Conservation (phyloP, 2,113 vertebrate genomes). For the Oncorhynchus tshawytscha region DNA sequence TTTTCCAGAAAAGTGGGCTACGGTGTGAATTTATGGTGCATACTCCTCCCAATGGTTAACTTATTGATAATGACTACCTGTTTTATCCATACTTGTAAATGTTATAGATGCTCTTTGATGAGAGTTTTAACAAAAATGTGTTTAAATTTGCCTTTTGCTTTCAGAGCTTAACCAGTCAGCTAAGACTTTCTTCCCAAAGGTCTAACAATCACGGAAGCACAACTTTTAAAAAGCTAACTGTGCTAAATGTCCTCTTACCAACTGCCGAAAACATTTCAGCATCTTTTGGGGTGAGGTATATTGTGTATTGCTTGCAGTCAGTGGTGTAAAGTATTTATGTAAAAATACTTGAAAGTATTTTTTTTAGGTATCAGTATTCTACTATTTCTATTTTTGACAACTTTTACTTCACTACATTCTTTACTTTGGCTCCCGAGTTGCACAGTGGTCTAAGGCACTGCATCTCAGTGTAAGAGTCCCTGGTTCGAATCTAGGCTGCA, state of each 20-base stretch:
- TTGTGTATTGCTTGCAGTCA: background rate
- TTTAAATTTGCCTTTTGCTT: constrained; percentile 6
- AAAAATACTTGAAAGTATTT: no score
- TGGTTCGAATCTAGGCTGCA: no score
- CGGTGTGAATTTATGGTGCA: background rate
- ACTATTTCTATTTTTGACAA: no score
- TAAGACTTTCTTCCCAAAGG: constrained; percentile 61
- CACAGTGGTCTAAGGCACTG: no score
- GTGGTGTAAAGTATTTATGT: no score
- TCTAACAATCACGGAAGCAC: constrained; percentile 53
- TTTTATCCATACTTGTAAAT: no score
- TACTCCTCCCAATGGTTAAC: background rate
- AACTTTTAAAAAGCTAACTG: constrained; percentile 58
- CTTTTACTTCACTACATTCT: no score
- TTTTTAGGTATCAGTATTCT: no score
- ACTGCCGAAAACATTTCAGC: constrained; percentile 37
- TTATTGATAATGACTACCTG: background rate
- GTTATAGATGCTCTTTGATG: no score
- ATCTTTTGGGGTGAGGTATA: constrained; percentile 56
- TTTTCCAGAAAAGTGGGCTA: constrained; percentile 81
- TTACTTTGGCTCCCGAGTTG: no score
- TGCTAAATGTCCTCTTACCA: constrained; percentile 70
- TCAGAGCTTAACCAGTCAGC: constrained; percentile 66
- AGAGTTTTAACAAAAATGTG: background rate
- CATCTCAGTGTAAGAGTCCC: no score